Base-by-base conservation (phyloP, 2,888 invertebrate genomes). In the Lycophotia porphyrea region DNA sequence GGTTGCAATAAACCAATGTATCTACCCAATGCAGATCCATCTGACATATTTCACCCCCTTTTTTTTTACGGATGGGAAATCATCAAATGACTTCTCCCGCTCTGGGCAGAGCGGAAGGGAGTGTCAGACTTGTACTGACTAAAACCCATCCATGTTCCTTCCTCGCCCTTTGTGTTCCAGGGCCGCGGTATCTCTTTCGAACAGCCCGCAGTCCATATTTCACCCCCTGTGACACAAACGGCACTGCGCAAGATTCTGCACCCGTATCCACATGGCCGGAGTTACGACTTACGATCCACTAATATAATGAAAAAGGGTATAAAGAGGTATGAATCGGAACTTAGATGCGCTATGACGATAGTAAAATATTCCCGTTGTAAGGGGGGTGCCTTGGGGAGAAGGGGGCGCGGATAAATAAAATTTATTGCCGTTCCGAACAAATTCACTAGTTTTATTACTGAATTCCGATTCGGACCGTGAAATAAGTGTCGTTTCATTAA, bases 371-470 rank as follows among this genome's bases (percentile, higher is more conserved):
- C 79, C 8, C 76, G 63, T 80, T 74, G 81, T 76, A 66, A 73
- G 71, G 27, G 74, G 58, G 39, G 60, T 15, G 27, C 42, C 36
- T 36, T 61, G 36, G 74, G 69, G 60, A 1, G 7, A 34, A 34
- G 34, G 60, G 27, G 67, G 58, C 60, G 65, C 7, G 78, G 84
- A 85, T 88, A 88, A 90, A 90, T 89, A 91, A 90, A 90, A 89
- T 91, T 91, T 90, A 91, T 88, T 81, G 82, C 83, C 75, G 77
- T 66, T 77, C 60, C 76, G 85, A 87, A 88, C 84, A 85, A 90
- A 88, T 89, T 89, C 79, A 81, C 88, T 91, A 91, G 89, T 90
- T 91, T 91, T 90, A 91, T 88, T 88, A 87, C 87, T 64, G 73
- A 81, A 86, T 87, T 85, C 85, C 83, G 83, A 82, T 87, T 87